Evolutionary conservation across 2,113 vertebrate species (phyloP).

Genomic region (human (Homo sapiens)): DNA sequence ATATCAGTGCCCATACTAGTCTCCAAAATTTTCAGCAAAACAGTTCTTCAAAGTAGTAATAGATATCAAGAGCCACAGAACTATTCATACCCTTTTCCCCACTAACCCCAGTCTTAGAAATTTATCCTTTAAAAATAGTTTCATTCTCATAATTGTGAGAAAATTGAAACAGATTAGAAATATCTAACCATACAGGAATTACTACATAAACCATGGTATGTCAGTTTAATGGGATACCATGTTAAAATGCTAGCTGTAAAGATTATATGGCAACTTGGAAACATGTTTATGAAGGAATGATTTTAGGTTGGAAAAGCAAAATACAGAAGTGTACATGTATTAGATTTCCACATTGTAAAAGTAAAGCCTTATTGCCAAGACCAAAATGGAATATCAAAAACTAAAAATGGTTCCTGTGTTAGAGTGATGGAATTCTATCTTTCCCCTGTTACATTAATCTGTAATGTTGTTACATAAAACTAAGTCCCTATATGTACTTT

Average conservation of each 20-base stretch:
- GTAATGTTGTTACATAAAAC: neutral
- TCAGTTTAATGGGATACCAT: neutral
- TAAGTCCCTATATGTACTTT: neutral
- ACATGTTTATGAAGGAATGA: neutral
- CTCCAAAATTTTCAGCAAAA: neutral
- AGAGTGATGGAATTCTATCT: neutral
- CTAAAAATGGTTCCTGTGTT: neutral
- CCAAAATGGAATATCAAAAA: neutral
- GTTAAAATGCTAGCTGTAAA: neutral
- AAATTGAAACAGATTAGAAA: constrained; percentile 2
- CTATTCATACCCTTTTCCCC: neutral
- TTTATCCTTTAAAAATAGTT: neutral
- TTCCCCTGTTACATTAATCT: neutral
- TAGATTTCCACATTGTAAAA: constrained; percentile 23
- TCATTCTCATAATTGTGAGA: neutral
- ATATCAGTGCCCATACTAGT: neutral
- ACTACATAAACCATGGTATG: neutral
- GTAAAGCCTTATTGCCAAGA: neutral
- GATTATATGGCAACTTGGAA: neutral
- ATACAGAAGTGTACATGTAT: neutral
- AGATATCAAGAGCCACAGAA: neutral
- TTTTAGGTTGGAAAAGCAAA: neutral
- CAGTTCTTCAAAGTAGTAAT: neutral
- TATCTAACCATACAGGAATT: neutral
- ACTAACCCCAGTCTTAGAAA: neutral